Base-by-base conservation (phyloP, 1,140 invertebrate genomes). In the Microplitis demolitor region DNA sequence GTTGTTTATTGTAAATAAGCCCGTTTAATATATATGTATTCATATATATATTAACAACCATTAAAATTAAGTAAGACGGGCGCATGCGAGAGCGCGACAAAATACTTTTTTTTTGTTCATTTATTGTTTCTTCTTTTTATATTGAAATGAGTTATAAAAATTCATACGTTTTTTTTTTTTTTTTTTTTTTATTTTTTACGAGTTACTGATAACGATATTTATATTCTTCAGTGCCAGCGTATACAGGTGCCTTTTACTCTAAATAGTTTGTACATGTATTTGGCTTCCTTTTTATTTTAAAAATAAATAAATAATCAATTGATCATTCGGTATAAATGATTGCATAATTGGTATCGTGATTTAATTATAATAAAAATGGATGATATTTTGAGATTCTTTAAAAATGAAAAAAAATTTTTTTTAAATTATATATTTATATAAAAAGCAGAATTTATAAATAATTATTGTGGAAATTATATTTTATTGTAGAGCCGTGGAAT, bases 201-300 rank as follows among this genome's bases (percentile, higher is more conserved):
- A 61, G 33, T 71, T 71, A 71, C 63, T 16, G 39, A 63, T 64
- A 5, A 34, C 63, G 76, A 77, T 76, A 78, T 83, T 83, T 80
- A 82, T 82, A 70, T 77, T 74, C 74, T 77, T 74, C 73, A 74
- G 80, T 78, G 77, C 78, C 78, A 80, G 74, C 74, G 76, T 69
- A 77, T 68, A 75, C 72, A 79, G 78, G 79, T 83, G 80, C 79
- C 80, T 82, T 83, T 72, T 71, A 62, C 64, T 50, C 45, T 13
- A 34, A 16, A 61, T 53, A 61, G 11, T 54, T 11, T 73, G 63
- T 60, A 73, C 73, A 60, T 66, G 6, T 45, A 45, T 45, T 45
- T 45, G 39, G 69, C 11, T 73, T 33, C 71, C 35, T 71, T n/a
- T 73, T 50, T 71, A 37, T 37, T 69, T 24, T 45, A 1, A 16